A percentile compares a stretch with the other conserved stretches of the same genome.
Evolutionary conservation across 2,888 invertebrate species (phyloP).

Genomic region (Leucophenga maculata): DNA sequence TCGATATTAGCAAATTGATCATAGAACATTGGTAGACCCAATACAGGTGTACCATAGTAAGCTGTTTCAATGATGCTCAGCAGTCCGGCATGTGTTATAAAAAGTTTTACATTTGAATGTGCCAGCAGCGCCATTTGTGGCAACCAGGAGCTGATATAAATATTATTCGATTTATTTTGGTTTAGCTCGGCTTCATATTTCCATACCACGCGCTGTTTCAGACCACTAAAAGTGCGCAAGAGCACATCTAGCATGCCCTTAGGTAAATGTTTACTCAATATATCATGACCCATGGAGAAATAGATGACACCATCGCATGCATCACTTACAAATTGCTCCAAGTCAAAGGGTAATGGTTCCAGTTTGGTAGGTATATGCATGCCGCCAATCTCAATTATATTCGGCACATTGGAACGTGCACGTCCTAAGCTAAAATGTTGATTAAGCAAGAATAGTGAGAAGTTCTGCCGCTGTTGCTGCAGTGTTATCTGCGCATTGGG

Average conservation of each 20-base stretch:
- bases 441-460: constrained; percentile 64
- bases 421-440: constrained; percentile 57
- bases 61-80: constrained; percentile 71
- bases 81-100: constrained; percentile 72
- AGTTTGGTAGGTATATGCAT: constrained; percentile 55
- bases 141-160: constrained; percentile 64
- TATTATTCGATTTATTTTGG: constrained; percentile 49
- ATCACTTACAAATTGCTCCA: constrained; percentile 66
- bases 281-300: constrained; percentile 71
- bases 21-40: background rate
- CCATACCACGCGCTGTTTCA: constrained; percentile 65
- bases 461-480: constrained; percentile 45
- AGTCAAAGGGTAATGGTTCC: constrained; percentile 43
- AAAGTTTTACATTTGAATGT: constrained; percentile 70
- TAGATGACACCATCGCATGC: constrained; percentile 71
- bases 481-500: constrained; percentile 20
- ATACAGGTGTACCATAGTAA: constrained; percentile 44
- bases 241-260: constrained; percentile 41
- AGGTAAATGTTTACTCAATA: constrained; percentile 51
- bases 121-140: constrained; percentile 71
- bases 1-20: constrained; percentile 50
- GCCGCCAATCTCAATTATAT: constrained; percentile 66
- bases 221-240: constrained; percentile 30
- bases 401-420: constrained; percentile 61
- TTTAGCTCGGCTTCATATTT: constrained; percentile 63